phyloP scores from a whole-genome alignment of 2,113 vertebrate genomes.

The Eptesicus fuscus region DNA sequence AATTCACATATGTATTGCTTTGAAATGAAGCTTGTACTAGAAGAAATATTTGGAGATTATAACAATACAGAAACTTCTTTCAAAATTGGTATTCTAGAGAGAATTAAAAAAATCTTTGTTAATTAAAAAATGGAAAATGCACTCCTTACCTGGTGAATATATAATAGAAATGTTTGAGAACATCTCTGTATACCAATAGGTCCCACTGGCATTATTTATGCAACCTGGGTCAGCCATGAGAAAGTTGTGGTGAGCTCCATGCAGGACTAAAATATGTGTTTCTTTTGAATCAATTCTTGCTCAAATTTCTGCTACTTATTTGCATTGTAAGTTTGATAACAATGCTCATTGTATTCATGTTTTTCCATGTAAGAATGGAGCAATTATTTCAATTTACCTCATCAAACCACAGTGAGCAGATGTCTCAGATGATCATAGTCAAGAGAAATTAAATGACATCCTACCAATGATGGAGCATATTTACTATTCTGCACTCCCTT shows the following conservation, averaged over 20 bases:
- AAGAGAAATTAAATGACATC: constrained; percentile 45
- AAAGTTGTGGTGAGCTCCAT: neutral
- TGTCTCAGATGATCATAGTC: constrained; percentile 22
- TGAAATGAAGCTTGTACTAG: constrained; percentile 15
- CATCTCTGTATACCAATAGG: neutral
- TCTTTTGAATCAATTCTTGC: neutral
- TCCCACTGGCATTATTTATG: neutral
- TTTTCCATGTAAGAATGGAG: neutral
- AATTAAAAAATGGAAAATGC: neutral
- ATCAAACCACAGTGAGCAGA: constrained; percentile 42
- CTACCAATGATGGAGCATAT: neutral
- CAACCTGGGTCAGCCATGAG: neutral
- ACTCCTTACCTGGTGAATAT: neutral
- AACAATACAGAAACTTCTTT: neutral
- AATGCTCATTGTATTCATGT: neutral
- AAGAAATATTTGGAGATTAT: constrained; percentile 24
- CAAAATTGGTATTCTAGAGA: constrained; percentile 25
- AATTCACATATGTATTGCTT: neutral
- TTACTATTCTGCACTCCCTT: neutral
- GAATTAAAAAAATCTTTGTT: constrained; percentile 1
- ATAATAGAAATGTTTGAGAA: neutral
- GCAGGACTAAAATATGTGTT: neutral
- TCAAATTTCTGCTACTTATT: constrained; percentile 1
- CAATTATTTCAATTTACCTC: constrained; percentile 58
- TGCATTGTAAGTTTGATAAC: constrained; percentile 10